Percentiles rank a stretch among this genome's conserved stretches.
These are phyloP conservation scores for Drosophila cardini DNA, from an alignment of 1,140 invertebrate genomes.

Conservation along the genomic window DNA sequence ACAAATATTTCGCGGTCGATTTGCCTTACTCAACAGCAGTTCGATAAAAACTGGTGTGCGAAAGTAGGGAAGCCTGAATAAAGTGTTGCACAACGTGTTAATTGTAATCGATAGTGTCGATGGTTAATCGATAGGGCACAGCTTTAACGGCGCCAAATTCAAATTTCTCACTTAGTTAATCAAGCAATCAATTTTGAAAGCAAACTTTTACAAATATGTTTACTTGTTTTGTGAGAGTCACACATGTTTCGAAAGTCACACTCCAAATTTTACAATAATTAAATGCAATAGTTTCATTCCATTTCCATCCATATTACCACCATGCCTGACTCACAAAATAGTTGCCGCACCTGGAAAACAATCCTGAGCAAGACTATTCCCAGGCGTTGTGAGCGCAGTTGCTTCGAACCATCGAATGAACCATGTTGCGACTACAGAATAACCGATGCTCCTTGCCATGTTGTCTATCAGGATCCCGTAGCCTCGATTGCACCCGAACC, in stretches of 20 bases:
- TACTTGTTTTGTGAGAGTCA: not conserved
- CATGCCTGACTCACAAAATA: slow-evolving; percentile 45
- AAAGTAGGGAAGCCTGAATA: not conserved
- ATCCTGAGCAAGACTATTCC: not conserved
- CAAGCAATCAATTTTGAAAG: not conserved
- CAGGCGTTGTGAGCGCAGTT: slow-evolving; percentile 21
- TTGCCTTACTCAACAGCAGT: slow-evolving; percentile 15
- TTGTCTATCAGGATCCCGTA: not conserved
- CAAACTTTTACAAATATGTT: not conserved
- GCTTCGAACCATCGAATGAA: slow-evolving; percentile 32
- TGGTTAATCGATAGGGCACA: not conserved
- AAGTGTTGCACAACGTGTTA: not conserved
- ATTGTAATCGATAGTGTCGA: not conserved
- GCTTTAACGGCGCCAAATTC: not conserved
- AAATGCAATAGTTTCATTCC: slow-evolving; percentile 9
- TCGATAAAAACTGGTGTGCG: not conserved
- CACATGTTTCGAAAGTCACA: not conserved
- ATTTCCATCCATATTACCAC: not conserved
- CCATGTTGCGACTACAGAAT: slow-evolving; percentile 46
- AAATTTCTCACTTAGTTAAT: too few species aligned
- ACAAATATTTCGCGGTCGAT: not conserved
- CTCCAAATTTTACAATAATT: slow-evolving; percentile 16
- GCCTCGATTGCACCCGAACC: slow-evolving; percentile 1
- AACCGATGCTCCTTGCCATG: not conserved
- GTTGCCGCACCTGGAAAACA: slow-evolving; percentile 40